phyloP scores from a whole-genome alignment of 2,888 invertebrate genomes.

The Epistrophella euchroma region DNA sequence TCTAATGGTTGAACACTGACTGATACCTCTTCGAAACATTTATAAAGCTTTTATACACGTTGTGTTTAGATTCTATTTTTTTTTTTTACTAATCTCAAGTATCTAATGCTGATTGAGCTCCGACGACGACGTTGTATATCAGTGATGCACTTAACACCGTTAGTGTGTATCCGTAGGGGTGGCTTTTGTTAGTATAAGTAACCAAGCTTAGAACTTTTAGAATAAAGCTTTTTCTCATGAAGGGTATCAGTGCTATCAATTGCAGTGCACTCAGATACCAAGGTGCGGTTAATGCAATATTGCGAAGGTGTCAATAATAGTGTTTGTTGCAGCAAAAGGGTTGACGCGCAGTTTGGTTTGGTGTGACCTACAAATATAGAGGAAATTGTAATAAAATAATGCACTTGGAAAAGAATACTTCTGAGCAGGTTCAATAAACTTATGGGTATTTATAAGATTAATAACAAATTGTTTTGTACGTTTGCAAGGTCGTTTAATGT shows the following conservation, averaged over 20 bases:
- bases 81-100: slow-evolving; percentile 50
- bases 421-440: slow-evolving; percentile 53
- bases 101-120: slow-evolving; percentile 40
- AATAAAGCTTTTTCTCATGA: slow-evolving; percentile 23
- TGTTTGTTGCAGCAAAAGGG: slow-evolving; percentile 42
- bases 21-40: slow-evolving; percentile 60
- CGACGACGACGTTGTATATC: slow-evolving; percentile 9
- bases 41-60: slow-evolving; percentile 72
- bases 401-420: slow-evolving; percentile 34
- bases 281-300: slow-evolving; percentile 5
- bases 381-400: slow-evolving; percentile 42
- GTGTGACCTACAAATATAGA: slow-evolving; percentile 59
- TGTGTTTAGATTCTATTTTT: slow-evolving; percentile 61
- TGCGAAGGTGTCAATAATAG: slow-evolving; percentile 18
- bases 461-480: slow-evolving; percentile 26
- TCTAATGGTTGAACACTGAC: slow-evolving; percentile 66
- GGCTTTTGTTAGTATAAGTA: slow-evolving; percentile 17
- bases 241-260: slow-evolving; percentile 19
- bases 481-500: slow-evolving; percentile 44
- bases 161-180: slow-evolving; percentile 12
- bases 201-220: neutral
- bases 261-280: slow-evolving; percentile 20
- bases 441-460: neutral
- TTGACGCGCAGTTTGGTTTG: slow-evolving; percentile 25
- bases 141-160: slow-evolving; percentile 37